Percentiles rank a stretch among this genome's conserved stretches.
phyloP scores from a whole-genome alignment of 2,888 invertebrate species.

The Cinara cedri region DNA sequence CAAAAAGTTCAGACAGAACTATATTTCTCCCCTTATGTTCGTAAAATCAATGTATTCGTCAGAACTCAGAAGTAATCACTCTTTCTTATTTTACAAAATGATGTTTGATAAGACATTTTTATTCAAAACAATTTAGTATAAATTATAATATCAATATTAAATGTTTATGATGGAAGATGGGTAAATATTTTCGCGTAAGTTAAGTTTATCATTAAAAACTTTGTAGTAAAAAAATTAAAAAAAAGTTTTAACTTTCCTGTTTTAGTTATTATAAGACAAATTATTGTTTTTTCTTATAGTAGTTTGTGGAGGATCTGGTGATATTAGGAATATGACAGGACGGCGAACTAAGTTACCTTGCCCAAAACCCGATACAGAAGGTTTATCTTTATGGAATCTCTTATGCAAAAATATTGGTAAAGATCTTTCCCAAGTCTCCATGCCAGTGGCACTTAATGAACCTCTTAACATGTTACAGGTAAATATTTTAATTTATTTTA shows the following conservation, averaged over 20 bases:
- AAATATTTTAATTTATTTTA: constrained; percentile 11
- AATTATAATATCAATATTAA: not conserved
- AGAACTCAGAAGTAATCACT: constrained; percentile 41
- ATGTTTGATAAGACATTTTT: constrained; percentile 41
- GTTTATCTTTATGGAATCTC: constrained; percentile 80
- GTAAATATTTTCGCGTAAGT: constrained; percentile 24
- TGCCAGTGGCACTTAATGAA: constrained; percentile 86
- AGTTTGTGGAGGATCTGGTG: constrained; percentile 51
- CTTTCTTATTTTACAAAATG: constrained; percentile 22
- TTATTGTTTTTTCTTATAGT: constrained; percentile 35
- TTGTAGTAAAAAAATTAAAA: not conserved
- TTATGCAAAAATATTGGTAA: constrained; percentile 83
- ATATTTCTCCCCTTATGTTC: not conserved
- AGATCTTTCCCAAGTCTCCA: constrained; percentile 82
- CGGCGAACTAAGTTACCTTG: constrained; percentile 75
- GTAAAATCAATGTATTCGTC: constrained; percentile 49
- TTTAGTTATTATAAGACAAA: not conserved
- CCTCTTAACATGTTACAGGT: constrained; percentile 82
- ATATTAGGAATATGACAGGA: constrained; percentile 63
- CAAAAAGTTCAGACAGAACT: constrained; percentile 39
- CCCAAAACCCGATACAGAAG: constrained; percentile 76
- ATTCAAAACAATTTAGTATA: constrained; percentile 10
- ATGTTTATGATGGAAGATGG: constrained; percentile 41
- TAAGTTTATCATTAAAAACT: not conserved
- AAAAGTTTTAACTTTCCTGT: not conserved